Evolutionary conservation across 2,113 vertebrate species (phyloP).

Genomic region (Uropsilus gracilis): DNA sequence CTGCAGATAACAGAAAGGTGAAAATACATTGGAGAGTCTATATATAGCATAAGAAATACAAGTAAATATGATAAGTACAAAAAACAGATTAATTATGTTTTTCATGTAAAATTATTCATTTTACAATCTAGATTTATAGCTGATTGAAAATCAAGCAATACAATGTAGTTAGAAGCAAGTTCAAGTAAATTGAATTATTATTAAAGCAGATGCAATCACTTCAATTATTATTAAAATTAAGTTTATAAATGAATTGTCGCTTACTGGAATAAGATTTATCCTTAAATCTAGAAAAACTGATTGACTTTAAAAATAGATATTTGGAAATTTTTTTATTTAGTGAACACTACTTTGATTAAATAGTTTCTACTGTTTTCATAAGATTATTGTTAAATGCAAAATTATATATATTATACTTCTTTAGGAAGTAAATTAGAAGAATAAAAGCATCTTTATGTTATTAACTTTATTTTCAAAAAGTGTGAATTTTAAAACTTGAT

Average conservation of each 20-base stretch:
- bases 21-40: background rate
- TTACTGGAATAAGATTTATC: too few species aligned
- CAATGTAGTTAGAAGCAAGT: background rate
- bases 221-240: background rate
- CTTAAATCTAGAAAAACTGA: background rate
- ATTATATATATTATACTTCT: background rate
- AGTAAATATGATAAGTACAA: background rate
- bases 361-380: background rate
- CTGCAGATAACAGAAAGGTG: background rate
- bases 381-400: background rate
- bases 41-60: background rate
- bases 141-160: background rate
- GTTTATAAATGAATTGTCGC: background rate
- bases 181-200: too few species aligned
- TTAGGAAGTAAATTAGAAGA: background rate
- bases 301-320: background rate
- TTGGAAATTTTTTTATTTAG: background rate
- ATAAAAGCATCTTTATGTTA: background rate
- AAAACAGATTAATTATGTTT: background rate
- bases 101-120: background rate
- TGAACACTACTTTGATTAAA: background rate
- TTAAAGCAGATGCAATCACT: too few species aligned
- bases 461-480: background rate
- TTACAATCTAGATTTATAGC: background rate
- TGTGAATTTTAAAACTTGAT: background rate